phyloP scores from a whole-genome alignment of 2,888 invertebrate genomes.

The Nipponacmea schrenckii region DNA sequence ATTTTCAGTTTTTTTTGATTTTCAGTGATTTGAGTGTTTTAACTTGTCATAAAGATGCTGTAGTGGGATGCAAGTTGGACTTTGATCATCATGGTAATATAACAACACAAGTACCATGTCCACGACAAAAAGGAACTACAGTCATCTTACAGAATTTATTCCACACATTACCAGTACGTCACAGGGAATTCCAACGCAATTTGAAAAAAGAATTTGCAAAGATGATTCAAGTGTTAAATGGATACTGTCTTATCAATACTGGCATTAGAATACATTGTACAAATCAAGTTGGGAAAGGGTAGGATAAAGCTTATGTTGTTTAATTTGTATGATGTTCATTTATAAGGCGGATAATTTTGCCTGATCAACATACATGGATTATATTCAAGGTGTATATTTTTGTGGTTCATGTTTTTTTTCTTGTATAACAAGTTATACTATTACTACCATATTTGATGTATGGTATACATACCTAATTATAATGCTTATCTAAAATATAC shows the following conservation, averaged over 20 bases:
- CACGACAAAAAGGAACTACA: constrained; percentile 89
- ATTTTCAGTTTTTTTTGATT: not conserved
- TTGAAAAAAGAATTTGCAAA: constrained; percentile 86
- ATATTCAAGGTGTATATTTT: no score
- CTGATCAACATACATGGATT: no score
- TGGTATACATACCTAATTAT: no score
- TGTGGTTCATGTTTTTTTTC: not conserved
- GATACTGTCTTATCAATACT: constrained; percentile 86
- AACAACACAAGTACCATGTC: constrained; percentile 75
- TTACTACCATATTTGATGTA: not conserved
- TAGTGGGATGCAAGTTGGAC: constrained; percentile 81
- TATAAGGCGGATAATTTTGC: no score
- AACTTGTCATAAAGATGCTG: constrained; percentile 78
- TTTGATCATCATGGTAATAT: constrained; percentile 87
- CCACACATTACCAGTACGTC: constrained; percentile 87
- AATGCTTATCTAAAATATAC: no score
- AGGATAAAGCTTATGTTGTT: constrained; percentile 20
- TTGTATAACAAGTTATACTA: not conserved
- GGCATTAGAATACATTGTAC: constrained; percentile 74
- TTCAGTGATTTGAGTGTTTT: constrained; percentile 77
- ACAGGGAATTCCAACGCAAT: constrained; percentile 87
- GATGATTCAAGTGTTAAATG: constrained; percentile 87
- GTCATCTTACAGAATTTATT: constrained; percentile 86
- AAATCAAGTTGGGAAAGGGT: constrained; percentile 65
- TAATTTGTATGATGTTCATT: not conserved